phyloP scores from a whole-genome alignment of 2,113 vertebrate genomes.

The Oncorhynchus nerka region DNA sequence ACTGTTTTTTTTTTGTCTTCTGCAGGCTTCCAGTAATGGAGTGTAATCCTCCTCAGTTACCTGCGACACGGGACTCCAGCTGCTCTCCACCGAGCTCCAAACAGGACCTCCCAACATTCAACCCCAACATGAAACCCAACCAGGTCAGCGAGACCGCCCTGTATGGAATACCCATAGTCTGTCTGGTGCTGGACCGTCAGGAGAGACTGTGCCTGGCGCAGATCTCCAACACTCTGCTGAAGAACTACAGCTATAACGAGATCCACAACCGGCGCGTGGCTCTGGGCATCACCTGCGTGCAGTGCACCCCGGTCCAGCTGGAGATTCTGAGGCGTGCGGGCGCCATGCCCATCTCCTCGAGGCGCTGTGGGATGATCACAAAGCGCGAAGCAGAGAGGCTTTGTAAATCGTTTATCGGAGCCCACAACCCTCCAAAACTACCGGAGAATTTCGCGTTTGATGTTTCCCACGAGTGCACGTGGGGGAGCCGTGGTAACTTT shows the following conservation, averaged over 20 bases:
- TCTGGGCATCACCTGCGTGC: constrained; percentile 91
- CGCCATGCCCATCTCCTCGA: constrained; percentile 89
- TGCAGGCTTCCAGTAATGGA: constrained; percentile 84
- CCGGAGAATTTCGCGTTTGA: constrained; percentile 92
- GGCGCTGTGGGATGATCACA: constrained; percentile 92
- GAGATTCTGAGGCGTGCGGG: constrained; percentile 89
- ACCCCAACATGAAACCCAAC: constrained; percentile 88
- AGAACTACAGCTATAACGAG: constrained; percentile 92
- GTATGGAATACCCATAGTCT: constrained; percentile 94
- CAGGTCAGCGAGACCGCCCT: constrained; percentile 93
- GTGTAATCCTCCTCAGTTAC: constrained; percentile 82
- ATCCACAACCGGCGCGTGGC: constrained; percentile 91
- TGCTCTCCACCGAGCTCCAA: constrained; percentile 86
- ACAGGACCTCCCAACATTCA: constrained; percentile 86
- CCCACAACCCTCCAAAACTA: constrained; percentile 85
- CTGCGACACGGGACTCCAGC: constrained; percentile 86
- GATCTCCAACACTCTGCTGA: constrained; percentile 89
- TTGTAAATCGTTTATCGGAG: constrained; percentile 89
- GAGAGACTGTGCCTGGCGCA: constrained; percentile 90
- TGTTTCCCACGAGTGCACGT: constrained; percentile 88
- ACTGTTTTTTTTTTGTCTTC: constrained; percentile 12
- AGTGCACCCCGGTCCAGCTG: constrained; percentile 90
- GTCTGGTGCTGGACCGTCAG: constrained; percentile 91
- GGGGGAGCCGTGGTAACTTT: constrained; percentile 88
- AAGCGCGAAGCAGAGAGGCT: constrained; percentile 89